Evolutionary conservation across 1,140 invertebrate genomes (phyloP).

Genomic region (Zaprionus nigranus): DNA sequence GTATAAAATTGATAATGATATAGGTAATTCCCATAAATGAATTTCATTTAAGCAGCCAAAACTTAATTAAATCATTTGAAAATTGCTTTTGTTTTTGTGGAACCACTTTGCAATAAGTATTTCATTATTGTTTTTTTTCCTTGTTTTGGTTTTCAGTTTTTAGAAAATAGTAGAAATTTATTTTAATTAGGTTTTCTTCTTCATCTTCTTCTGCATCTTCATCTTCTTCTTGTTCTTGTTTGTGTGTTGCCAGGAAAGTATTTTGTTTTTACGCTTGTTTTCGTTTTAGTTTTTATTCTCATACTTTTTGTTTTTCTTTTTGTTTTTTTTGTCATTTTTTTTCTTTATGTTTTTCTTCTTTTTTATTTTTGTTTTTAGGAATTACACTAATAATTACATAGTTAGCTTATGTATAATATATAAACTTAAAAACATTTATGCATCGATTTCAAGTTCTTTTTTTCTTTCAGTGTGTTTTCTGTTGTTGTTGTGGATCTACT

Average conservation of each 20-base stretch:
- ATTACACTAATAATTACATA: conserved; percentile 84
- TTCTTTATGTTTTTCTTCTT: conserved; percentile 12
- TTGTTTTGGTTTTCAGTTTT: conserved; percentile 38
- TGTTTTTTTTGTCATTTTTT: conserved; percentile 33
- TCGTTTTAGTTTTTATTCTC: conserved; percentile 40
- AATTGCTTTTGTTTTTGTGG: conserved; percentile 35
- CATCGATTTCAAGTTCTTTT: conserved; percentile 65
- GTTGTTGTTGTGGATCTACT: conserved; percentile 39
- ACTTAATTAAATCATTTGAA: conserved; percentile 38
- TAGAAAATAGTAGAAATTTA: conserved; percentile 64
- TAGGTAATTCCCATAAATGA: conserved; percentile 31
- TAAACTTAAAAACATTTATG: conserved; percentile 81
- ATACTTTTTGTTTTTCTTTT: conserved; percentile 23
- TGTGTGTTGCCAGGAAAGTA: conserved; percentile 45
- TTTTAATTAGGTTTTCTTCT: conserved; percentile 39
- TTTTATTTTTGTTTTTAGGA: conserved; percentile 62
- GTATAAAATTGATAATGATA: conserved; percentile 7
- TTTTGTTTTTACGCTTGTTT: conserved; percentile 57
- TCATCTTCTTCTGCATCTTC: conserved; percentile 16
- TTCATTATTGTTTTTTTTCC: conserved; percentile 38
- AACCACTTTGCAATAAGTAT: conserved; percentile 49
- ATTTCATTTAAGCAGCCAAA: conserved; percentile 14
- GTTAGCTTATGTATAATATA: conserved; percentile 74
- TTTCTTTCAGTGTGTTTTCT: conserved; percentile 45
- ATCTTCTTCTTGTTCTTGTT: conserved; percentile 21